These are phyloP conservation scores for Dasysyrphus albostriatus DNA, from an alignment of 2,888 invertebrate species.

Conservation along the genomic window DNA sequence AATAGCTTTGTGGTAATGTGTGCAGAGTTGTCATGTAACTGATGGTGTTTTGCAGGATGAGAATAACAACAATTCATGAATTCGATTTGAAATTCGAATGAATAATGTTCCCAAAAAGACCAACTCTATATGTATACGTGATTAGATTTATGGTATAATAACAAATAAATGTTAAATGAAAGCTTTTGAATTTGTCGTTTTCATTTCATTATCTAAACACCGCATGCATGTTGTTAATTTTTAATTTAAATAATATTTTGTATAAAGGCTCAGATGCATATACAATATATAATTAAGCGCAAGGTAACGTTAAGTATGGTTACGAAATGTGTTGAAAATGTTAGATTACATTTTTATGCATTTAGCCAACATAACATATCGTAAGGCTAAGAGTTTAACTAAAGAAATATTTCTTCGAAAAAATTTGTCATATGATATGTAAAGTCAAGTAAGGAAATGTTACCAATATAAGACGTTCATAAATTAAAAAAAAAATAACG, in stretches of 20 bases:
- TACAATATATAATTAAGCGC: not conserved
- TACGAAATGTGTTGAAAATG: too few species aligned
- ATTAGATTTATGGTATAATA: too few species aligned
- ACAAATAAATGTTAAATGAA: not conserved
- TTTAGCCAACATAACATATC: too few species aligned
- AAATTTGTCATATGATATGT: too few species aligned
- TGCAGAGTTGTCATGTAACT: not conserved
- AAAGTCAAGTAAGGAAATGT: too few species aligned
- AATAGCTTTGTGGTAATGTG: constrained; percentile 13
- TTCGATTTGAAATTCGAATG: not conserved
- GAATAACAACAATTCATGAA: not conserved
- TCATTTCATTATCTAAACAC: not conserved
- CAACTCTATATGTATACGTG: too few species aligned
- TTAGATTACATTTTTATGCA: too few species aligned
- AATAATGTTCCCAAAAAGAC: not conserved
- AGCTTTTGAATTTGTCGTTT: not conserved
- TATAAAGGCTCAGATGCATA: not conserved
- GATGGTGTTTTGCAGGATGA: not conserved
- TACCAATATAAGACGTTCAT: too few species aligned
- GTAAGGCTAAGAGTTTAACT: too few species aligned
- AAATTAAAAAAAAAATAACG: too few species aligned
- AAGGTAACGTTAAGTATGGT: not conserved
- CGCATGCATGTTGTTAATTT: not conserved
- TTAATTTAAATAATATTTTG: not conserved
- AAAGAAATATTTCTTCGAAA: too few species aligned